Base-by-base conservation (phyloP, 2,113 vertebrate species). In the Hystrix cristata region DNA sequence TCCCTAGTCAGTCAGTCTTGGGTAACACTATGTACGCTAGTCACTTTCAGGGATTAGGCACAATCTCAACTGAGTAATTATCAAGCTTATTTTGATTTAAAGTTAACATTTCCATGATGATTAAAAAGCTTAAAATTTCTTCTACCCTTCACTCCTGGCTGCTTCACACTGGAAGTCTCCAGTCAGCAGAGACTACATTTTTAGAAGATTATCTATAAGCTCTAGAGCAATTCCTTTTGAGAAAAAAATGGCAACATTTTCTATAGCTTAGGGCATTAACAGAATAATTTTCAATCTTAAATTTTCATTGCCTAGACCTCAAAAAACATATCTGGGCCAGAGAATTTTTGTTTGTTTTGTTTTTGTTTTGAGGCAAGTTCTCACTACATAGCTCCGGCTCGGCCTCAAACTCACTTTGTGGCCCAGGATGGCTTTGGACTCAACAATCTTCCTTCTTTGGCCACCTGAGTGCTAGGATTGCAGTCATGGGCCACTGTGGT, bases 201-300 rank as follows among this genome's bases (percentile, higher is more conserved):
- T 23, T 31, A 78, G 69, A 18, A 34, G 11, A 0, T 14, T 85
- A 53, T 31, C 62, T 87, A 7, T 78, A 71, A 90, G 81, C 34
- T 60, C 46, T 67, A 92, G 60, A 57, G 34, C 19, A 90, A 88
- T 93, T 82, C 19, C 16, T 46, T 84, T 84, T 87, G 57, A n/a
- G 8, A n/a, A 74, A 19, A 89, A 19, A 86, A 65, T 14, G 3
- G 1, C 27, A 46, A 59, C 1, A 14, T 95, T 93, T 89, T 79
- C 80, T 59, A 19, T 71, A 87, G 25, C 3, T 67, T 83, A 92
- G 27, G 31, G 2, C 18, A 85, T 81, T 89, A 78, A 79, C 23
- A 91, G 81, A 86, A 69, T 86, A 59, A 65, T 88, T 95, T 93
- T 84, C 29, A 34, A 74, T 71, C 38, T 93, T 91, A 12, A 18